These are phyloP conservation scores for Xestia c-nigrum DNA, from an alignment of 2,888 invertebrate species.

Conservation along the genomic window DNA sequence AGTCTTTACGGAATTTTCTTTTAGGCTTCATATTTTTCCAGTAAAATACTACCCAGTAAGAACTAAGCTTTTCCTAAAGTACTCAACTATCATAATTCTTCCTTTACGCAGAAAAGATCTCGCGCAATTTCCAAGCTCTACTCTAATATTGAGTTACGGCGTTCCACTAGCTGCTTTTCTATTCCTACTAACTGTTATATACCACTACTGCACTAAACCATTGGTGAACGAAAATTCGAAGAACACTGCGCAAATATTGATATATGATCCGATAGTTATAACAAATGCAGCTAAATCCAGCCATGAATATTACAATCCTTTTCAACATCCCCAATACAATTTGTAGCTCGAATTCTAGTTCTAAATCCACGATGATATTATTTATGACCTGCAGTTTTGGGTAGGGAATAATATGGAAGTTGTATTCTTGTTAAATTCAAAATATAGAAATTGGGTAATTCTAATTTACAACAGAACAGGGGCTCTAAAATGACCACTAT, in stretches of 20 bases:
- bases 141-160: conserved; percentile 53
- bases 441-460: background rate
- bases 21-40: conserved; percentile 7
- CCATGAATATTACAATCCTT: conserved; percentile 36
- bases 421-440: background rate
- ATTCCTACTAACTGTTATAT: conserved; percentile 69
- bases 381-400: conserved; percentile 31
- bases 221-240: conserved; percentile 66
- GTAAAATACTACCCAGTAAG: conserved; percentile 2
- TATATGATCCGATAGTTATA: conserved; percentile 57
- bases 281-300: conserved; percentile 41
- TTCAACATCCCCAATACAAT: conserved; percentile 39
- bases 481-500: too few relatives aligned
- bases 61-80: conserved; percentile 8
- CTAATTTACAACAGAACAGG: background rate
- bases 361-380: conserved; percentile 23
- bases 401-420: background rate
- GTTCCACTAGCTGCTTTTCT: conserved; percentile 45
- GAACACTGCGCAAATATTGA: conserved; percentile 72
- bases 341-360: conserved; percentile 25
- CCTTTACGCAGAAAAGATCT: conserved; percentile 33
- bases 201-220: conserved; percentile 67
- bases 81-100: conserved; percentile 32
- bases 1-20: conserved; percentile 6
- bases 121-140: conserved; percentile 17